Base-by-base conservation (phyloP, 1,140 invertebrate genomes). In the Lepidurus arcticus region DNA sequence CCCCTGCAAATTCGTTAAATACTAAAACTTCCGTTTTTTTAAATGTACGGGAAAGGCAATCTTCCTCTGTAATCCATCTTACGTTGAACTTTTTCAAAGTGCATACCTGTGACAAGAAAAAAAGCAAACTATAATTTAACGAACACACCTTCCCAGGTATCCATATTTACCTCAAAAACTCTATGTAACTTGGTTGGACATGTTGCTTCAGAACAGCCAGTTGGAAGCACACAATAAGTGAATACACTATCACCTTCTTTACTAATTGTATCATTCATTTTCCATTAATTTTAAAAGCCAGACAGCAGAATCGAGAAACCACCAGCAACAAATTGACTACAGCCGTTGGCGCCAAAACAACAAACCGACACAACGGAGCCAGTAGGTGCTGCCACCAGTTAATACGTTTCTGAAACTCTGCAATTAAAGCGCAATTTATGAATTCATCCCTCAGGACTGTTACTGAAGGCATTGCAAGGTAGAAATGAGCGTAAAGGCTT, bases 21-120 rank as follows among this genome's bases (percentile, higher is more conserved):
- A 95, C 87, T 83, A 93, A 91, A 6, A 93, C 89, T 87, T 93
- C 91, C 81, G 87, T 90, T 81, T 92, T 92, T 73, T 85, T 87
- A 13, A 91, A 85, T 7, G 88, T 84, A 9, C 87, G 80, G 43
- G 82, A 80, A 10, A 85, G 77, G 76, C 88, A 88, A 4, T 87
- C 80, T 34, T 84, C 80, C 81, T 87, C 86, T 24, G 80, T 82
- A 6, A 89, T 83, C 89, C 89, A 91, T 44, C 81, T 53, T 45
- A 87, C 85, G 73, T 84, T 81, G 13, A 89, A 83, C 16, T 85
- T 84, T 80, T 86, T 84, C 79, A 87, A 84, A 42, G 84, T 82
- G 74, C 88, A 87, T 82, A 86, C 86, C 88, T 89, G 78, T 53
- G 85, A 84, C 77, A 77, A 74, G 53, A 16, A 9, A 65, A 9